Conservation (phyloP, 1,140 invertebrate species). For the Cydia amplana region DNA sequence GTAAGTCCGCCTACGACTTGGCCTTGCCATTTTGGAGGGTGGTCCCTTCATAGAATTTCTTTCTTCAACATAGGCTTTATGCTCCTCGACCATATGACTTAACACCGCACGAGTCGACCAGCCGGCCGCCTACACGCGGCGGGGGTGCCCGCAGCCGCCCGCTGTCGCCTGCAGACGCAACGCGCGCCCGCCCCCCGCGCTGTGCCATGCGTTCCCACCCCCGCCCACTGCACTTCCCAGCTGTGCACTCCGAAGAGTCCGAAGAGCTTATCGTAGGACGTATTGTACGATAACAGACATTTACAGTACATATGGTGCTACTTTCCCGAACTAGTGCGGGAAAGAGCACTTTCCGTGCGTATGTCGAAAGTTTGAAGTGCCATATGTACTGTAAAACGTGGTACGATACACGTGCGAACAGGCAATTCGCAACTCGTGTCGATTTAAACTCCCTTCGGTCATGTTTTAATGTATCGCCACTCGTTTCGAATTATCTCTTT, state of each 20-base stretch:
- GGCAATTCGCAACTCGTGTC: too few relatives aligned
- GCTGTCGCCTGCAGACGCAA: neutral
- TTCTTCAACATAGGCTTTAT: conserved; percentile 8
- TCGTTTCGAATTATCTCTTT: too few relatives aligned
- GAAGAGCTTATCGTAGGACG: neutral
- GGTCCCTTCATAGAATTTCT: neutral
- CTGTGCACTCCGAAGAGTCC: neutral
- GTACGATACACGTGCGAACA: too few relatives aligned
- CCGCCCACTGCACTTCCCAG: conserved; percentile 6
- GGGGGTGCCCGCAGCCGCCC: neutral
- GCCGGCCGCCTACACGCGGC: neutral
- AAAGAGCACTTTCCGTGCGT: too few relatives aligned
- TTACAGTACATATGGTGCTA: too few relatives aligned
- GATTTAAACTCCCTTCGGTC: too few relatives aligned
- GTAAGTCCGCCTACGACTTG: conserved; percentile 20
- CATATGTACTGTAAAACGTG: too few relatives aligned
- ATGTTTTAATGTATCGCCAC: too few relatives aligned
- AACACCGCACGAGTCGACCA: neutral
- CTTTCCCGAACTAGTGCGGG: too few relatives aligned
- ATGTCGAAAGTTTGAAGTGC: too few relatives aligned
- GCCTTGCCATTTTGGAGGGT: conserved; percentile 8
- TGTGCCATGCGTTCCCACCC: neutral
- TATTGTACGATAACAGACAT: neutral
- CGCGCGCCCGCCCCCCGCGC: conserved; percentile 5
- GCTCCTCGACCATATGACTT: conserved; percentile 11